phyloP scores from a whole-genome alignment of 2,113 vertebrate genomes.

The Perccottus glenii region DNA sequence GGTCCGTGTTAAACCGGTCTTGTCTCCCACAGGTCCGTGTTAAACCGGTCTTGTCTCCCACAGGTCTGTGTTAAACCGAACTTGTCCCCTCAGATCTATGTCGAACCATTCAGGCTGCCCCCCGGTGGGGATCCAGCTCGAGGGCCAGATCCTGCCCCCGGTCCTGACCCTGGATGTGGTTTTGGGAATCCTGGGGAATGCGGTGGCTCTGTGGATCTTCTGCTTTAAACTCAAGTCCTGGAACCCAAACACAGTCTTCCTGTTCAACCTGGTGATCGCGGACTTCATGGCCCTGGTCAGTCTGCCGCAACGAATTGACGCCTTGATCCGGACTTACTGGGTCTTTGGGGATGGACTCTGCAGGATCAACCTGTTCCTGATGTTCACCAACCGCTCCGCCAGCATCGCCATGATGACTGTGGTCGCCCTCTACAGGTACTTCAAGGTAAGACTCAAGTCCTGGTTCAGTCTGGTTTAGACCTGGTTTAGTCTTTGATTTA shows the following conservation, averaged over 20 bases:
- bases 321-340: conserved; percentile 71
- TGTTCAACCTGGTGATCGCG: conserved; percentile 77
- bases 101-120: conserved; percentile 49
- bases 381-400: conserved; percentile 76
- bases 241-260: conserved; percentile 73
- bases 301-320: conserved; percentile 76
- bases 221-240: conserved; percentile 71
- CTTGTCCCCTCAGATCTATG: background rate
- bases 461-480: background rate
- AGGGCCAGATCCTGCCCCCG: conserved; percentile 64
- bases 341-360: conserved; percentile 67
- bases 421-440: conserved; percentile 79
- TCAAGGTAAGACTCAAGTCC: conserved; percentile 59
- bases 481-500: background rate
- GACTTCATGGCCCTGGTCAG: conserved; percentile 76
- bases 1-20: too few species aligned
- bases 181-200: conserved; percentile 74
- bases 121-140: conserved; percentile 64
- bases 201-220: conserved; percentile 78
- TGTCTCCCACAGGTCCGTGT: too few species aligned
- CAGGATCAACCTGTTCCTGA: conserved; percentile 75
- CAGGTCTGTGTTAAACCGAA: background rate
- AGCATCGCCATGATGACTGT: conserved; percentile 78
- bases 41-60: too few species aligned
- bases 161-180: conserved; percentile 72